Conservation (phyloP, 2,888 invertebrate genomes). For the Taphrorychus bicolor region DNA sequence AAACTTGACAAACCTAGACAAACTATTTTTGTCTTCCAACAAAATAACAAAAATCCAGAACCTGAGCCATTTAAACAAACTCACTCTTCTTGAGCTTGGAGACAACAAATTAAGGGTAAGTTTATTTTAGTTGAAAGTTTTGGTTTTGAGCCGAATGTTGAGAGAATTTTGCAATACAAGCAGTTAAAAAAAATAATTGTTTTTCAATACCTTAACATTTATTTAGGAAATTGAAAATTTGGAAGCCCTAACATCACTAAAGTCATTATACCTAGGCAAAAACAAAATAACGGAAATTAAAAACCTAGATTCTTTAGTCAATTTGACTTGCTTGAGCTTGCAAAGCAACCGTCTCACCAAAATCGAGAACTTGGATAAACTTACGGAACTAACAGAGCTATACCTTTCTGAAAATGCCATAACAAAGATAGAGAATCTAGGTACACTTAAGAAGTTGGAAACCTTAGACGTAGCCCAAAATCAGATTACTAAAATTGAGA, state of each 20-base stretch:
- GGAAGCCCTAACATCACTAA: conserved; percentile 75
- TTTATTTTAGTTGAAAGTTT: too few relatives aligned
- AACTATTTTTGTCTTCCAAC: conserved; percentile 89
- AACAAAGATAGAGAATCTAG: conserved; percentile 77
- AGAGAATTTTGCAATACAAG: neutral
- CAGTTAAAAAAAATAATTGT: too few relatives aligned
- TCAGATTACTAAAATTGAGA: conserved; percentile 79
- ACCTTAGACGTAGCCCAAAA: conserved; percentile 94
- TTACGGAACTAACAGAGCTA: conserved; percentile 81
- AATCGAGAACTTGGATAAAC: conserved; percentile 82
- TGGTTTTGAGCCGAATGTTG: neutral
- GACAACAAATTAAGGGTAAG: conserved; percentile 89
- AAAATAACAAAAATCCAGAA: conserved; percentile 88
- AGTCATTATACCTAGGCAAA: conserved; percentile 87
- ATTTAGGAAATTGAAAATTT: conserved; percentile 85
- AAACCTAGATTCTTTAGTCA: conserved; percentile 75
- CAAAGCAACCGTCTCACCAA: conserved; percentile 90
- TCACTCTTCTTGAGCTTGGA: conserved; percentile 90
- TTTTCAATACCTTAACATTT: neutral
- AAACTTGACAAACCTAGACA: conserved; percentile 76
- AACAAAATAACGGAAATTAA: conserved; percentile 92
- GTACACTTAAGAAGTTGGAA: conserved; percentile 72
- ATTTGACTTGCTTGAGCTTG: conserved; percentile 82
- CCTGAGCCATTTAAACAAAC: conserved; percentile 76
- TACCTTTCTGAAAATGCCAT: conserved; percentile 96